These are phyloP conservation scores for Tyrannus savana DNA, from an alignment of 2,113 vertebrate genomes.

Conservation along the genomic window DNA sequence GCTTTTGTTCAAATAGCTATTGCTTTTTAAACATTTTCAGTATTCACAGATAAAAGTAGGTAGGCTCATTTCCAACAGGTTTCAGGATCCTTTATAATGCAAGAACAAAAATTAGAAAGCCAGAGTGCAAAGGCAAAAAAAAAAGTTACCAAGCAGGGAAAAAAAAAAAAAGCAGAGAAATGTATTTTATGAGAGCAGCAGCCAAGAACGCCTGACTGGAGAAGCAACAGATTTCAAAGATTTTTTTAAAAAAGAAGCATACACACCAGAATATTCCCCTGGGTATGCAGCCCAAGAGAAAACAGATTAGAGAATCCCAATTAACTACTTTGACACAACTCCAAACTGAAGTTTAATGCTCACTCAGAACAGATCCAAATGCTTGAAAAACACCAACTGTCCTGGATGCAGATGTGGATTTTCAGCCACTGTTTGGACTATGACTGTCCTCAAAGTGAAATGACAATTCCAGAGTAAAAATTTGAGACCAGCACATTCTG, in stretches of 20 bases:
- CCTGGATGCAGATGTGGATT: neutral
- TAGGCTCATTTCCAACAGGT: neutral
- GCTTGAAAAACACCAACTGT: neutral
- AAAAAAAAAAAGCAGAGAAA: slow-evolving; percentile 58
- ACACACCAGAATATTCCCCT: slow-evolving; percentile 98
- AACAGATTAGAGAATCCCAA: slow-evolving; percentile 83
- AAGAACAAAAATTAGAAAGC: slow-evolving; percentile 54
- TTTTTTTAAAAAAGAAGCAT: slow-evolving; percentile 68
- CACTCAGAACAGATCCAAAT: slow-evolving; percentile 37
- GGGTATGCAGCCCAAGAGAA: slow-evolving; percentile 87
- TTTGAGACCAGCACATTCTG: neutral
- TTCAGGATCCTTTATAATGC: neutral
- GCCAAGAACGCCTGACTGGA: slow-evolving; percentile 64
- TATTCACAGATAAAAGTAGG: neutral
- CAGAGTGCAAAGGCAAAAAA: neutral
- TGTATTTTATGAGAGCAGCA: slow-evolving; percentile 68
- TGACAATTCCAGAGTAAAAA: neutral
- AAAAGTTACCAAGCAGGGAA: slow-evolving; percentile 35
- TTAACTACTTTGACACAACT: slow-evolving; percentile 72
- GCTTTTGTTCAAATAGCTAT: neutral
- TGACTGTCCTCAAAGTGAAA: neutral
- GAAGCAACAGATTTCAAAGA: slow-evolving; percentile 59
- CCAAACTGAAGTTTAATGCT: slow-evolving; percentile 16
- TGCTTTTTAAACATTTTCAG: neutral
- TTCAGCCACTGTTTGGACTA: neutral